Conservation (phyloP, 2,888 invertebrate species). For the Oxystoma pomonae region DNA sequence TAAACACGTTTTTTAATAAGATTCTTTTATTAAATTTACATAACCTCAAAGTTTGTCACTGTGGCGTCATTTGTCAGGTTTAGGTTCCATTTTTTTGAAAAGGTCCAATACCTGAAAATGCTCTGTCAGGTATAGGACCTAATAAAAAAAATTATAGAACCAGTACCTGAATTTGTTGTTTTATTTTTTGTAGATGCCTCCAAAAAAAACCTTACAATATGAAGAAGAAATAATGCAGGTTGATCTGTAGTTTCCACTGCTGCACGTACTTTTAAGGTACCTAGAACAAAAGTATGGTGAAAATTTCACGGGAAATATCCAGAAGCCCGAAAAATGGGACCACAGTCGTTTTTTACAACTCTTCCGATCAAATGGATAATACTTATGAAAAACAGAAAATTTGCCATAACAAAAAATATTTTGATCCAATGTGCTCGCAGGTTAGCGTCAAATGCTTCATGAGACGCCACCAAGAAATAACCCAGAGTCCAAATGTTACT, state of each 20-base stretch:
- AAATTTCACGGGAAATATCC: slow-evolving; percentile 20
- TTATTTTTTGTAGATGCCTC: background rate
- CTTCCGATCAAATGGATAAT: slow-evolving; percentile 17
- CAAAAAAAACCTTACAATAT: background rate
- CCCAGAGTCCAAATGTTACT: slow-evolving; percentile 11
- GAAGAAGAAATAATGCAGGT: background rate
- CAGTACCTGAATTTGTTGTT: too few species aligned
- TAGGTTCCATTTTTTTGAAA: too few species aligned
- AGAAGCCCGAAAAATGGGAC: slow-evolving; percentile 17
- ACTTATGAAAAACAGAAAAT: slow-evolving; percentile 16
- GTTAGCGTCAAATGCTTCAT: slow-evolving; percentile 8
- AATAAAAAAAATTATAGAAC: too few species aligned
- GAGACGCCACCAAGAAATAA: slow-evolving; percentile 3
- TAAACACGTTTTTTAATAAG: too few species aligned
- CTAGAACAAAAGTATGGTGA: too few species aligned
- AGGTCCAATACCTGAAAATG: background rate
- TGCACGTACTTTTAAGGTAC: too few species aligned
- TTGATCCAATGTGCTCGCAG: background rate
- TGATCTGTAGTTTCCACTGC: too few species aligned
- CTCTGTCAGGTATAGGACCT: too few species aligned
- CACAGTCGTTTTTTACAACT: slow-evolving; percentile 15
- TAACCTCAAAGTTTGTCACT: too few species aligned
- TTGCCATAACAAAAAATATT: slow-evolving; percentile 9
- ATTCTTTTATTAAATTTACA: too few species aligned
- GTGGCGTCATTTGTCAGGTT: background rate